Evolutionary conservation across 1,140 invertebrate species (phyloP).

Genomic region (Panagrolaimus sp.): DNA sequence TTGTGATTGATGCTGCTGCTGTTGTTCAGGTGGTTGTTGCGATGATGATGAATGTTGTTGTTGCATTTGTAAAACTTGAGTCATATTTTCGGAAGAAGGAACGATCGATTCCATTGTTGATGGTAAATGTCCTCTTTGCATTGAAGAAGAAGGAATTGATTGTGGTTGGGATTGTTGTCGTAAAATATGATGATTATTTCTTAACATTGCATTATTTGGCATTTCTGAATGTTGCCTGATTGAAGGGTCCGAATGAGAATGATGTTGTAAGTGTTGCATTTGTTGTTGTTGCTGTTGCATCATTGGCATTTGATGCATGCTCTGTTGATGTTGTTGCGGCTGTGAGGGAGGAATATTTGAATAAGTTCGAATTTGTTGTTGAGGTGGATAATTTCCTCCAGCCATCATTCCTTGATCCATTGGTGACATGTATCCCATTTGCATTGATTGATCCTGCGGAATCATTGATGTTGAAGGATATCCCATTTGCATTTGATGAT

Average conservation of each 20-base stretch:
- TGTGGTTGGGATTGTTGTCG: too few species aligned
- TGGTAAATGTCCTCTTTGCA: too few species aligned
- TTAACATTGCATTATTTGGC: too few species aligned
- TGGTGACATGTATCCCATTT: neutral
- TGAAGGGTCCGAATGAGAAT: neutral
- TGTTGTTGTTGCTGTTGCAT: neutral
- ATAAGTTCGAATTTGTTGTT: constrained; percentile 1
- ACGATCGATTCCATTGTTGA: too few species aligned
- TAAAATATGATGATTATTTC: too few species aligned
- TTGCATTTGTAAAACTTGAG: too few species aligned
- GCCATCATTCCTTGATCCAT: neutral
- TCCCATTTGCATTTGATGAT: constrained; percentile 1
- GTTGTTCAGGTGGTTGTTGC: too few species aligned
- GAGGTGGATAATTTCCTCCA: neutral
- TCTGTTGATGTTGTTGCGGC: neutral
- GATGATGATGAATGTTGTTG: too few species aligned
- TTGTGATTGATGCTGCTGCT: too few species aligned
- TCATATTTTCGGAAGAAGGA: too few species aligned
- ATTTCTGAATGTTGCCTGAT: too few species aligned
- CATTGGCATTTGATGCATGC: neutral
- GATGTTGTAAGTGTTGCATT: neutral
- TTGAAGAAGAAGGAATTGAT: too few species aligned
- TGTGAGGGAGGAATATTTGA: neutral
- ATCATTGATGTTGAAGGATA: neutral
- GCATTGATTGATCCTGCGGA: neutral